Evolutionary conservation across 2,888 invertebrate genomes (phyloP).

Genomic region (Netelia virgata): DNA sequence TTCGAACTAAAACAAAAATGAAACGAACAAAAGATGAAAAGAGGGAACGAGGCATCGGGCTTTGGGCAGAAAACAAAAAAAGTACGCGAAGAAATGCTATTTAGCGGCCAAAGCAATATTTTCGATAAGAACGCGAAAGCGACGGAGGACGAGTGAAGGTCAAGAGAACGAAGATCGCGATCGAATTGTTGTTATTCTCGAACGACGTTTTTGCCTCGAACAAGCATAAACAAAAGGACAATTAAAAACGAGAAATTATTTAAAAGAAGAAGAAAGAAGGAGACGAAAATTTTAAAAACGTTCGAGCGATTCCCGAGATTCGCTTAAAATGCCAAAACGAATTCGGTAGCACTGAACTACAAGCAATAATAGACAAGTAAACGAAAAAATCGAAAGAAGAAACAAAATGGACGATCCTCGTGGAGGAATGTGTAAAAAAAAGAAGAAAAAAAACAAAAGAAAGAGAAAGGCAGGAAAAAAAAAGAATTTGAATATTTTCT

Average conservation of each 20-base stretch:
- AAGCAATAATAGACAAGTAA: constrained; percentile 82
- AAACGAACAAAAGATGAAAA: too few relatives aligned
- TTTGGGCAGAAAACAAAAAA: constrained; percentile 47
- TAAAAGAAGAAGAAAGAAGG: neutral
- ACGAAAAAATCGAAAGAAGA: constrained; percentile 30
- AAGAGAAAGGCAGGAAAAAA: constrained; percentile 4
- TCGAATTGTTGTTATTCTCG: constrained; percentile 53
- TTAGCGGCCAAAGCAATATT: constrained; percentile 70
- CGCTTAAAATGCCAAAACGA: constrained; percentile 82
- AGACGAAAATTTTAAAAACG: constrained; percentile 14
- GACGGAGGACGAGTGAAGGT: neutral
- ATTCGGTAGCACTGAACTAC: constrained; percentile 81
- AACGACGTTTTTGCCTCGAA: constrained; percentile 40
- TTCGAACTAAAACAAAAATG: too few relatives aligned
- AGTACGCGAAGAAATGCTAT: constrained; percentile 27
- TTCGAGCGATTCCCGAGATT: constrained; percentile 77
- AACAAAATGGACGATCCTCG: neutral
- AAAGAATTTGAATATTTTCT: constrained; percentile 9
- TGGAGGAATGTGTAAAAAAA: constrained; percentile 1
- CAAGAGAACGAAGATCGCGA: neutral
- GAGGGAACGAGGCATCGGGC: neutral
- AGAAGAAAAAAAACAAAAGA: constrained; percentile 4
- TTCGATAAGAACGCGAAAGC: constrained; percentile 50
- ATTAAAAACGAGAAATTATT: constrained; percentile 18
- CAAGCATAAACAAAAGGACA: neutral